A percentile compares a stretch with the other conserved stretches of the same genome.
Conservation (phyloP, 2,888 invertebrate species). For the Lithophane ornitopus region DNA sequence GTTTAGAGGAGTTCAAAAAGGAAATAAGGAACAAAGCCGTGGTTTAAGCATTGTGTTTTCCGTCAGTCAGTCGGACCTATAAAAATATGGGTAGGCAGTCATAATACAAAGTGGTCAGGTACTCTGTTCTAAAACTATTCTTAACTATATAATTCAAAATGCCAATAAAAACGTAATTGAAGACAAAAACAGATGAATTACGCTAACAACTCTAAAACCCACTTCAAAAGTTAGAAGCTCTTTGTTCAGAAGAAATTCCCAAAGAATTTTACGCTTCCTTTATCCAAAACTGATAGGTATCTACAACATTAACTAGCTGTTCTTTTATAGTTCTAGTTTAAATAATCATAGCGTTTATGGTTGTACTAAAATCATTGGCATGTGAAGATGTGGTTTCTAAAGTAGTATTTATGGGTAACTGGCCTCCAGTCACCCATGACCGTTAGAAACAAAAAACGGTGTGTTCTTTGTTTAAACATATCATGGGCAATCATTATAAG, state of each 20-base stretch:
- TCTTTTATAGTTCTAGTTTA: slow-evolving; percentile 67
- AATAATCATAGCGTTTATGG: slow-evolving; percentile 65
- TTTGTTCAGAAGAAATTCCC: slow-evolving; percentile 58
- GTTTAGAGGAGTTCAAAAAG: background rate
- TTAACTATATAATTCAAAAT: slow-evolving; percentile 38
- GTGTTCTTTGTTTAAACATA: slow-evolving; percentile 69
- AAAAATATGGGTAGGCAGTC: background rate
- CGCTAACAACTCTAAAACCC: slow-evolving; percentile 43
- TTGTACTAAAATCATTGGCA: slow-evolving; percentile 71
- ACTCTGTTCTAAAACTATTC: background rate
- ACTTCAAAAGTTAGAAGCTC: slow-evolving; percentile 32
- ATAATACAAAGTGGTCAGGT: background rate
- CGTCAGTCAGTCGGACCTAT: background rate
- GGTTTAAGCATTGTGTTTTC: background rate
- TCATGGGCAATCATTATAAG: slow-evolving; percentile 68
- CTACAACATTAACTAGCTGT: slow-evolving; percentile 59
- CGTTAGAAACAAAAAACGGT: slow-evolving; percentile 50
- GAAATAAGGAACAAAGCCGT: background rate
- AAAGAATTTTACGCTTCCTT: slow-evolving; percentile 59
- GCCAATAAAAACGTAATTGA: slow-evolving; percentile 53
- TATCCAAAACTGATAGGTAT: slow-evolving; percentile 61
- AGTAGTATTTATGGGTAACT: slow-evolving; percentile 67
- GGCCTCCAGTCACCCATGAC: slow-evolving; percentile 72
- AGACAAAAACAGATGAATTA: slow-evolving; percentile 49
- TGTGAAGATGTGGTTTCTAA: slow-evolving; percentile 70